A percentile compares a stretch with the other conserved stretches of the same genome.
Evolutionary conservation across 1,140 invertebrate genomes (phyloP).

Genomic region (Polypedilum vanderplanki): DNA sequence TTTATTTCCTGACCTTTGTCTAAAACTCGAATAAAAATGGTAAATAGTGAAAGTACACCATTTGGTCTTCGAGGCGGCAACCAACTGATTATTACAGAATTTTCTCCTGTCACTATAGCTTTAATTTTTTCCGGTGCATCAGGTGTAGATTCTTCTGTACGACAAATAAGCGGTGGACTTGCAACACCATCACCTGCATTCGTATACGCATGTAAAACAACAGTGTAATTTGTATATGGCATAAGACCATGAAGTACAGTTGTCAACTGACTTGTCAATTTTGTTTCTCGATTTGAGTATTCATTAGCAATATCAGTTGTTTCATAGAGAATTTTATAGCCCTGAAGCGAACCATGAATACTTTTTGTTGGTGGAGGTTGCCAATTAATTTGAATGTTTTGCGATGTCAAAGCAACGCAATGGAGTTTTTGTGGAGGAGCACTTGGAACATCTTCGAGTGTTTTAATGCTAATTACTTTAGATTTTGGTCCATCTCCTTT

Average conservation of each 20-base stretch:
- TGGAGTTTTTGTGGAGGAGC: slow-evolving; percentile 57
- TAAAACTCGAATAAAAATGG: slow-evolving; percentile 58
- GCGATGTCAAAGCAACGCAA: slow-evolving; percentile 58
- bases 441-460: slow-evolving; percentile 70
- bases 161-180: slow-evolving; percentile 60
- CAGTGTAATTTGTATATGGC: slow-evolving; percentile 67
- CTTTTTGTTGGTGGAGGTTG: slow-evolving; percentile 60
- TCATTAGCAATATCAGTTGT: slow-evolving; percentile 53
- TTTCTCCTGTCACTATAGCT: slow-evolving; percentile 57
- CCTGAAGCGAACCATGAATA: slow-evolving; percentile 67
- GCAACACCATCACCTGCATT: slow-evolving; percentile 66
- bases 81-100: slow-evolving; percentile 71
- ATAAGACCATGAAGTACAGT: slow-evolving; percentile 54
- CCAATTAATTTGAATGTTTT: slow-evolving; percentile 70
- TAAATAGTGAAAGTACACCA: slow-evolving; percentile 66
- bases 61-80: slow-evolving; percentile 63
- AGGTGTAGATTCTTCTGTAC: slow-evolving; percentile 65
- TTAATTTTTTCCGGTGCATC: slow-evolving; percentile 68
- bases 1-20: slow-evolving; percentile 50
- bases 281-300: slow-evolving; percentile 50
- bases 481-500: slow-evolving; percentile 69
- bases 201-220: slow-evolving; percentile 73
- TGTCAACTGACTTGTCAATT: slow-evolving; percentile 50
- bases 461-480: slow-evolving; percentile 60
- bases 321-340: slow-evolving; percentile 73